A percentile compares a stretch with the other conserved stretches of the same genome.
Conservation (phyloP, 2,888 invertebrate species). For the Caenorhabditis macrosperma region DNA sequence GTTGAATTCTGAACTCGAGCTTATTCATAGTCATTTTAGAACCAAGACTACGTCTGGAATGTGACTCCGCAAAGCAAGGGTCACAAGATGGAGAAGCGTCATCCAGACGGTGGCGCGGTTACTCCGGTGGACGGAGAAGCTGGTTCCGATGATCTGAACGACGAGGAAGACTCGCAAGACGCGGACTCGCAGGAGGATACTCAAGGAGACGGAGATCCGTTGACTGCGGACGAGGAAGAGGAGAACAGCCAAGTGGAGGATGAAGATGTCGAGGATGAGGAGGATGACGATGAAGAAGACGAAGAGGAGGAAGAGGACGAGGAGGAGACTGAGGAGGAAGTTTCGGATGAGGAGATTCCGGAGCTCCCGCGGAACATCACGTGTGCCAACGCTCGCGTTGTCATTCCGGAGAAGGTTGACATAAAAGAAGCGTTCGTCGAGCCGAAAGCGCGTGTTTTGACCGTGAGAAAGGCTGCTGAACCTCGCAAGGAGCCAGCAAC, state of each 20-base stretch:
- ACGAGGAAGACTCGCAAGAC: neutral
- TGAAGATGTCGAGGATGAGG: neutral
- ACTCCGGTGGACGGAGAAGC: neutral
- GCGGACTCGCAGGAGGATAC: conserved; percentile 4
- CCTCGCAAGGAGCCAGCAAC: no score
- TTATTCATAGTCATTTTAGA: conserved; percentile 3
- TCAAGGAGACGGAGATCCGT: neutral
- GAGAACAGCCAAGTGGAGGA: neutral
- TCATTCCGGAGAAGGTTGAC: conserved; percentile 4
- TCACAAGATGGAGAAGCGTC: conserved; percentile 37
- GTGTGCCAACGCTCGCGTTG: neutral
- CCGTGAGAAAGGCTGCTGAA: neutral
- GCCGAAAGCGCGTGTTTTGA: conserved; percentile 1
- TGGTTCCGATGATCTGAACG: conserved; percentile 1
- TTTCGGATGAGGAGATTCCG: neutral
- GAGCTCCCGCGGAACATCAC: neutral
- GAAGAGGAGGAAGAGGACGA: conserved; percentile 7
- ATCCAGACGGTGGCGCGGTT: neutral
- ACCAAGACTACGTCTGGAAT: conserved; percentile 55
- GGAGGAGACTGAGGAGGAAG: conserved; percentile 7
- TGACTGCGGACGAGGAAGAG: conserved; percentile 7
- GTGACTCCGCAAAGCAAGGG: conserved; percentile 28
- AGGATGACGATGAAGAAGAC: conserved; percentile 3
- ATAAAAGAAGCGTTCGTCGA: conserved; percentile 26
- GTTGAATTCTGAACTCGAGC: neutral